Conservation (phyloP, 92 coral and sea anemone genomes). For the Pocillopora grandis region DNA sequence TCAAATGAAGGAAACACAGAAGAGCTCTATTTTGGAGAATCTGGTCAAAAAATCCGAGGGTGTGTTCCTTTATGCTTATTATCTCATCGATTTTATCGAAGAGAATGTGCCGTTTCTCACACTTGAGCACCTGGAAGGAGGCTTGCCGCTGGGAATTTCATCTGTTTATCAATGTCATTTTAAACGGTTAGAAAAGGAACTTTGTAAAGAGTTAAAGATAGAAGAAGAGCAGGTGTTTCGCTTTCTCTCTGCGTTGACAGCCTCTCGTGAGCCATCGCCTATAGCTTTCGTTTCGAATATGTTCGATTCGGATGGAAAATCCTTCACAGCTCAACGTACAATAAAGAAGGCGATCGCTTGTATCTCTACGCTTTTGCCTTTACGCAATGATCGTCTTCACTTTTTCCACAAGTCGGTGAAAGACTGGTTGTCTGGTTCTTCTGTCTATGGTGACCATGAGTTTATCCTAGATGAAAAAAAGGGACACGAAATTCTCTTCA, state of each 20-base stretch:
- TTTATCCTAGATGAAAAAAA: slow-evolving; percentile 39
- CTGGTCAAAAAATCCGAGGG: slow-evolving; percentile 5
- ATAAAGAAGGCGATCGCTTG: slow-evolving; percentile 24
- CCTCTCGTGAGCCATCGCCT: slow-evolving; percentile 30
- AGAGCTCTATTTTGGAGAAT: neutral
- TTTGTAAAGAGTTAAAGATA: slow-evolving; percentile 7
- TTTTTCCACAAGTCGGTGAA: slow-evolving; percentile 64
- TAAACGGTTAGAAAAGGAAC: slow-evolving; percentile 23
- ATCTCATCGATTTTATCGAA: neutral
- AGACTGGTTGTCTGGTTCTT: slow-evolving; percentile 42
- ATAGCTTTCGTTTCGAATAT: slow-evolving; percentile 4
- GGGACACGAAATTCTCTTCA: slow-evolving; percentile 51
- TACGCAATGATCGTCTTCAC: slow-evolving; percentile 38
- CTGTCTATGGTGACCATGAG: slow-evolving; percentile 16
- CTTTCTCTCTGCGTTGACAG: neutral
- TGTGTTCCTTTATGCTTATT: slow-evolving; percentile 21
- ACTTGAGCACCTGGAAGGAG: neutral
- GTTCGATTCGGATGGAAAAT: neutral
- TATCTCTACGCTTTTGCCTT: slow-evolving; percentile 51
- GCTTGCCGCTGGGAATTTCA: slow-evolving; percentile 18
- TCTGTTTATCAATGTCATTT: neutral
- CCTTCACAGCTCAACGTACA: neutral
- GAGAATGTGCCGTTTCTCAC: neutral
- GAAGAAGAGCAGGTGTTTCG: slow-evolving; percentile 9
- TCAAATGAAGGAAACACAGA: neutral